Percentiles rank a stretch among this genome's conserved stretches.
These are phyloP conservation scores for Esperia sulphurella DNA, from an alignment of 2,888 invertebrate genomes.

Conservation along the genomic window DNA sequence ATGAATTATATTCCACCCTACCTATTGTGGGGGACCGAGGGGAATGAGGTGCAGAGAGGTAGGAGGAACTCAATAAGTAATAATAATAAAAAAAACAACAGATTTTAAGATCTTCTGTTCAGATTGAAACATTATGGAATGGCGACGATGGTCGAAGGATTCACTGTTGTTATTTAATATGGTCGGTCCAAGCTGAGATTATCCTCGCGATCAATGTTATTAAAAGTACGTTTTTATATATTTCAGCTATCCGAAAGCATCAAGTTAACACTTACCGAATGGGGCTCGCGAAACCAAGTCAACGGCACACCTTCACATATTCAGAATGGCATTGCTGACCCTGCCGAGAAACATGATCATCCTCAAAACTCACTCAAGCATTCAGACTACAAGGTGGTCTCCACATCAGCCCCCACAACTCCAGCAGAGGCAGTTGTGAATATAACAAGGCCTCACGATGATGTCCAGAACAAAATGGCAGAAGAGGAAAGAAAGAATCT, in stretches of 20 bases:
- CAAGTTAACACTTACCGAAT: slow-evolving; percentile 68
- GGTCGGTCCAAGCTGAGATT: too few relatives aligned
- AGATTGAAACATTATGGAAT: too few relatives aligned
- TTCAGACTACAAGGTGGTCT: slow-evolving; percentile 58
- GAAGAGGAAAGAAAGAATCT: slow-evolving; percentile 86
- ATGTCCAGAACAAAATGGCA: slow-evolving; percentile 81
- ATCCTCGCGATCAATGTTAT: too few relatives aligned
- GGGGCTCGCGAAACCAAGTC: slow-evolving; percentile 50
- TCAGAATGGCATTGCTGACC: slow-evolving; percentile 47
- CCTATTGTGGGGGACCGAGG: too few relatives aligned
- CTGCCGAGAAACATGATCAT: slow-evolving; percentile 21
- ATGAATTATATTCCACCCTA: too few relatives aligned
- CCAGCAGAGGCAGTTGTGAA: slow-evolving; percentile 59
- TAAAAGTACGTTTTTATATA: too few relatives aligned
- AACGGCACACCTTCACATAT: slow-evolving; percentile 15
- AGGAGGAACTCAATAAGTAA: too few relatives aligned
- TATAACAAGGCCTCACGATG: slow-evolving; percentile 80
- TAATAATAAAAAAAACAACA: too few relatives aligned
- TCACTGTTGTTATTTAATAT: too few relatives aligned
- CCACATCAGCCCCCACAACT: slow-evolving; percentile 31
- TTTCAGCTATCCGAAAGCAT: slow-evolving; percentile 73
- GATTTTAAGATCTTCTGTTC: too few relatives aligned
- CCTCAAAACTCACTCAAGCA: slow-evolving; percentile 34
- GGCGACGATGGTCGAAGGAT: too few relatives aligned
- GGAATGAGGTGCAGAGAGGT: too few relatives aligned